Conservation (phyloP, 2,888 invertebrate species). For the Cinara cedri region DNA sequence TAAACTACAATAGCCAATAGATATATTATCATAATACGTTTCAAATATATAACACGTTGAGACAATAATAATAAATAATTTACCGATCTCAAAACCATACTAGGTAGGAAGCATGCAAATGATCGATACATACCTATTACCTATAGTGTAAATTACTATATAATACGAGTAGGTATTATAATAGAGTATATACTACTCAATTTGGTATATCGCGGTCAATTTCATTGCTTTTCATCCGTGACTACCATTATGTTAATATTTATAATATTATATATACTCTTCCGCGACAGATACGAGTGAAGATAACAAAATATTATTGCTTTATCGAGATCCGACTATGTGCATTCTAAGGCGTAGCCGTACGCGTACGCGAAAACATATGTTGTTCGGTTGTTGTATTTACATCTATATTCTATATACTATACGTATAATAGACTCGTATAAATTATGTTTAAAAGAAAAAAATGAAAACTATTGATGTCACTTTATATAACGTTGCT, state of each 20-base stretch:
- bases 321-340: neutral
- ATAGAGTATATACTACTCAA: neutral
- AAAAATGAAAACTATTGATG: neutral
- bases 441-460: neutral
- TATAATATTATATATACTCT: neutral
- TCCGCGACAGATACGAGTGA: neutral
- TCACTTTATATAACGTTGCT: neutral
- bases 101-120: neutral
- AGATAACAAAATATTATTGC: neutral
- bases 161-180: too few relatives aligned
- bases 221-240: slow-evolving; percentile 45
- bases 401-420: neutral
- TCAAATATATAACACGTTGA: neutral
- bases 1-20: neutral
- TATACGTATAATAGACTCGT: neutral
- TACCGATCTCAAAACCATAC: slow-evolving; percentile 2
- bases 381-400: slow-evolving; percentile 15
- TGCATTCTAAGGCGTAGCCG: slow-evolving; percentile 10
- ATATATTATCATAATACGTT: too few relatives aligned
- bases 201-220: slow-evolving; percentile 53
- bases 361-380: neutral
- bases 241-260: slow-evolving; percentile 30
- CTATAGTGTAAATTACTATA: neutral
- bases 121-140: slow-evolving; percentile 9
- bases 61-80: neutral